Evolutionary conservation across 2,888 invertebrate species (phyloP).

Genomic region (Antitype chi): DNA sequence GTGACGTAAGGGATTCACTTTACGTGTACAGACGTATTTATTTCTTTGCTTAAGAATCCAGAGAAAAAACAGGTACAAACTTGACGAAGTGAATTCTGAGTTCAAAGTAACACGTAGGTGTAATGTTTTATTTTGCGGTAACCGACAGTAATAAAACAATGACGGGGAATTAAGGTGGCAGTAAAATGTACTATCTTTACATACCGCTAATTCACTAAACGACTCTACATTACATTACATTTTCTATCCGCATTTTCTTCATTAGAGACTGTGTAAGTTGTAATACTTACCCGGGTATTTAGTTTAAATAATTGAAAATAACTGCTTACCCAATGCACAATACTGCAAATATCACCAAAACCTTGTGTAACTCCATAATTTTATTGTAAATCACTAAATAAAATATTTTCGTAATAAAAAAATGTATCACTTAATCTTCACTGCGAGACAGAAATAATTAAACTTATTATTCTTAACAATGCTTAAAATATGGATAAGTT

Average conservation of each 20-base stretch:
- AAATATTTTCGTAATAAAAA: slow-evolving; percentile 23
- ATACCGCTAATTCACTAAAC: slow-evolving; percentile 13
- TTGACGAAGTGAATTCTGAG: background rate
- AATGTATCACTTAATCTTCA: slow-evolving; percentile 57
- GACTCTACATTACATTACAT: background rate
- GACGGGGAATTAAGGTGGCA: slow-evolving; percentile 2
- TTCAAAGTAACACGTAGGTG: background rate
- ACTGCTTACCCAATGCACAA: slow-evolving; percentile 62
- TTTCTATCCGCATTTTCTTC: background rate
- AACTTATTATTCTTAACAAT: slow-evolving; percentile 41
- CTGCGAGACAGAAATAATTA: slow-evolving; percentile 41
- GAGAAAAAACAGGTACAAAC: slow-evolving; percentile 9
- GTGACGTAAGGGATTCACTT: background rate
- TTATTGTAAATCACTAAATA: slow-evolving; percentile 39
- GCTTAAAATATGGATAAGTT: slow-evolving; percentile 29
- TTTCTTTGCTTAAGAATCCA: background rate
- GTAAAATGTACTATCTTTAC: slow-evolving; percentile 10
- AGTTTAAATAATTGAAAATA: background rate
- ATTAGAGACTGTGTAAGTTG: background rate
- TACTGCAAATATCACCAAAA: slow-evolving; percentile 60
- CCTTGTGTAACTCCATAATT: slow-evolving; percentile 57
- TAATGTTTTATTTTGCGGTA: slow-evolving; percentile 5
- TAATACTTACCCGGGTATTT: background rate
- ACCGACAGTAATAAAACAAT: slow-evolving; percentile 8
- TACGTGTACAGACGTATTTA: background rate